Evolutionary conservation across 2,888 invertebrate genomes (phyloP).

Genomic region (Octonoba sinensis): DNA sequence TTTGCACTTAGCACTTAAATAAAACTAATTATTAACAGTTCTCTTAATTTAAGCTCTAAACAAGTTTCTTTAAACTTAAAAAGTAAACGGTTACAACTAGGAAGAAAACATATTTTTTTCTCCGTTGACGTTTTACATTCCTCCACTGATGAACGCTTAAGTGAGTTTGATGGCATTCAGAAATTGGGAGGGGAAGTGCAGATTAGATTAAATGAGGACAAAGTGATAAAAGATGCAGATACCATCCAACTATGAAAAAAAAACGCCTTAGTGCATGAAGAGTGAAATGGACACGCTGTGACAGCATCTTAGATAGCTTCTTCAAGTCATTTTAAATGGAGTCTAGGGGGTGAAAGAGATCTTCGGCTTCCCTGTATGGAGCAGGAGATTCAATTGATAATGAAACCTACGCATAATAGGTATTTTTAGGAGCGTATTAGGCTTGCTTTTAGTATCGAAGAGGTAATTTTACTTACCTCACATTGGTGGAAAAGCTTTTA

Average conservation of each 20-base stretch:
- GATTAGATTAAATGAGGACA: slow-evolving; percentile 59
- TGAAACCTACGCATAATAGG: not conserved
- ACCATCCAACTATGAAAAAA: slow-evolving; percentile 1
- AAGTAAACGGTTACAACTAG: no score
- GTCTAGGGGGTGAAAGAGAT: slow-evolving; percentile 3
- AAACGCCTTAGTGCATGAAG: slow-evolving; percentile 4
- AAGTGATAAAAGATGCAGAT: slow-evolving; percentile 28
- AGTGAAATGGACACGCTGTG: slow-evolving; percentile 1
- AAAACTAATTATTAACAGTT: slow-evolving; percentile 58
- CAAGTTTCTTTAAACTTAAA: slow-evolving; percentile 20
- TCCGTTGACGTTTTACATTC: not conserved
- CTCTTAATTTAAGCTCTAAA: slow-evolving; percentile 53
- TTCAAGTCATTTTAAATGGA: slow-evolving; percentile 25
- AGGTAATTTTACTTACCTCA: no score
- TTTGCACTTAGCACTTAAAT: slow-evolving; percentile 52
- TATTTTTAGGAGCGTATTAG: no score
- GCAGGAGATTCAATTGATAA: slow-evolving; percentile 1
- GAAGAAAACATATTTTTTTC: no score
- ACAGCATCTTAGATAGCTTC: slow-evolving; percentile 24
- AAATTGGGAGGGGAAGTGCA: not conserved
- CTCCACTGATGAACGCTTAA: not conserved
- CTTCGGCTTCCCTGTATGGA: slow-evolving; percentile 5
- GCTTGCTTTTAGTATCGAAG: no score
- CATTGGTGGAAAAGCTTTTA: no score
- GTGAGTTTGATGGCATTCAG: slow-evolving; percentile 1